Percentiles rank a stretch among this genome's conserved stretches.
phyloP scores from a whole-genome alignment of 2,888 invertebrate genomes.

The Hypolimnas misippus region DNA sequence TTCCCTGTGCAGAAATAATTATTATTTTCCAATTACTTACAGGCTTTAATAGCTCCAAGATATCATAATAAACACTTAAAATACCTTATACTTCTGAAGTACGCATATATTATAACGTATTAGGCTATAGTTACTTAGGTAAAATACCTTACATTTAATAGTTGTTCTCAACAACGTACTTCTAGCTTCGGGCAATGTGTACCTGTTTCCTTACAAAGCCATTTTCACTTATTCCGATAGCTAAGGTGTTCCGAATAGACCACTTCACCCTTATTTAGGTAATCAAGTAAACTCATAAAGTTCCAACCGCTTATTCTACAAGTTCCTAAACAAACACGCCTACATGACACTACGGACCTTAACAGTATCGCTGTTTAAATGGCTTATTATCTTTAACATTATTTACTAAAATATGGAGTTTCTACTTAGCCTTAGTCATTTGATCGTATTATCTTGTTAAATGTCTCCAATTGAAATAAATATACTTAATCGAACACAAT shows the following conservation, averaged over 20 bases:
- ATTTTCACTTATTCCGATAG: slow-evolving; percentile 33
- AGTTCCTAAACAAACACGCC: slow-evolving; percentile 43
- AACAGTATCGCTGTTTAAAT: slow-evolving; percentile 9
- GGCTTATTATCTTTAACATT: slow-evolving; percentile 14
- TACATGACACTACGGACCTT: slow-evolving; percentile 23
- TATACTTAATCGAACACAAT: not conserved
- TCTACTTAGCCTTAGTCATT: slow-evolving; percentile 3
- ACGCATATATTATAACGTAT: slow-evolving; percentile 3
- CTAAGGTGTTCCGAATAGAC: slow-evolving; percentile 33
- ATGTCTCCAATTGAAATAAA: not conserved
- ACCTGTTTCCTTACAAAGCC: slow-evolving; percentile 23
- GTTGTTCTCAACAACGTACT: not conserved
- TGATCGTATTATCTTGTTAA: slow-evolving; percentile 5
- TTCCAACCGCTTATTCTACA: slow-evolving; percentile 44
- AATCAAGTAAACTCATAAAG: slow-evolving; percentile 39
- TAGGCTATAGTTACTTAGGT: not conserved
- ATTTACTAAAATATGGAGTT: not conserved
- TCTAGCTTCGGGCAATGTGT: slow-evolving; percentile 1
- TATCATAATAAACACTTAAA: not conserved
- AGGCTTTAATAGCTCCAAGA: not conserved
- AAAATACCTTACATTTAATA: not conserved
- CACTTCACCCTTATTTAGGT: slow-evolving; percentile 34
- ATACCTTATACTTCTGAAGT: not conserved
- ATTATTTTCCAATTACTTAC: not conserved
- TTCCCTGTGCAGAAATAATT: not conserved